phyloP scores from a whole-genome alignment of 2,888 invertebrate genomes.

The Neocrepidodera transversa region DNA sequence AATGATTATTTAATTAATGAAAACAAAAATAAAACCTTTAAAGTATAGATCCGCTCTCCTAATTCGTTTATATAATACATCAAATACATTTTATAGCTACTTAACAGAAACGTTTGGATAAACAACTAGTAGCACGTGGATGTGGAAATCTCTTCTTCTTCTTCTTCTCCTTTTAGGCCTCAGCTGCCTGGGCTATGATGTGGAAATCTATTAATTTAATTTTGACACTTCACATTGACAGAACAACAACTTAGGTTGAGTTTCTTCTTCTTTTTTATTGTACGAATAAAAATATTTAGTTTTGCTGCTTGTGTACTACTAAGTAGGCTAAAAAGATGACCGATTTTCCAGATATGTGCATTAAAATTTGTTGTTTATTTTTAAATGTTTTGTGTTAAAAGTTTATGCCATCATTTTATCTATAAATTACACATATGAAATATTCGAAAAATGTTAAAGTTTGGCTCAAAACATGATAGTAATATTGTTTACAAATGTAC shows the following conservation, averaged over 20 bases:
- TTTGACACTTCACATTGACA: too few relatives aligned
- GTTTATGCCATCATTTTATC: slow-evolving; percentile 16
- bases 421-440: slow-evolving; percentile 24
- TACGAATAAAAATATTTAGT: too few relatives aligned
- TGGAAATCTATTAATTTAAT: too few relatives aligned
- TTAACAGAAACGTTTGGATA: background rate
- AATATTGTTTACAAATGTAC: slow-evolving; percentile 85
- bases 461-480: slow-evolving; percentile 72
- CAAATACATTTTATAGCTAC: slow-evolving; percentile 18
- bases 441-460: slow-evolving; percentile 55
- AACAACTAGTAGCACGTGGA: background rate
- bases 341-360: slow-evolving; percentile 11
- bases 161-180: background rate
- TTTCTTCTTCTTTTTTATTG: too few relatives aligned
- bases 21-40: slow-evolving; percentile 9
- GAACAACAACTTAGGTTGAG: too few relatives aligned
- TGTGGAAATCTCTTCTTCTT: background rate
- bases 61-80: slow-evolving; percentile 12
- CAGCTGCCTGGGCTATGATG: too few relatives aligned
- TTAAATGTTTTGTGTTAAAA: slow-evolving; percentile 20
- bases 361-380: slow-evolving; percentile 20
- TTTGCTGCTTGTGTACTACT: too few relatives aligned
- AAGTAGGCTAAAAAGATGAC: too few relatives aligned
- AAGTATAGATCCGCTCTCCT: slow-evolving; percentile 3
- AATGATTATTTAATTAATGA: background rate